phyloP scores from a whole-genome alignment of 2,888 invertebrate species.

The Pasiphila rectangulata region DNA sequence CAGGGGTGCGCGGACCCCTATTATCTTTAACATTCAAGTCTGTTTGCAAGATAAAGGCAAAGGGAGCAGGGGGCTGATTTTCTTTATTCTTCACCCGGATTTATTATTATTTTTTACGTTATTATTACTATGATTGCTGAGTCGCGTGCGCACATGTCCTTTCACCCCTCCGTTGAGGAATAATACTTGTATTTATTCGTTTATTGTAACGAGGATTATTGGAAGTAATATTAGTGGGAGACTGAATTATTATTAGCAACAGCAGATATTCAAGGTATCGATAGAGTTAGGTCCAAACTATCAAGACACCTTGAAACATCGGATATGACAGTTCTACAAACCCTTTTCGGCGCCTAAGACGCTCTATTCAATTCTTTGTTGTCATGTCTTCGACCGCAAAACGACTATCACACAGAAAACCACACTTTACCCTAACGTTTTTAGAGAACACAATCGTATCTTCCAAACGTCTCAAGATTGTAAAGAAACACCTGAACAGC shows the following conservation, averaged over 20 bases:
- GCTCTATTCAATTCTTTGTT: constrained; percentile 16
- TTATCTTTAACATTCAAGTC: constrained; percentile 80
- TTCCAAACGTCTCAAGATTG: constrained; percentile 20
- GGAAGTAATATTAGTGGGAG: constrained; percentile 65
- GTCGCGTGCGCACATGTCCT: constrained; percentile 78
- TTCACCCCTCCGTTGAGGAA: constrained; percentile 63
- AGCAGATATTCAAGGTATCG: too few relatives aligned
- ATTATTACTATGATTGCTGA: constrained; percentile 77
- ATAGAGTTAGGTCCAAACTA: neutral
- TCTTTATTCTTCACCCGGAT: constrained; percentile 80
- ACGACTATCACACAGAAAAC: neutral
- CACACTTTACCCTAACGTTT: neutral
- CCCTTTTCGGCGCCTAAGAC: constrained; percentile 10
- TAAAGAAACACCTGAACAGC: constrained; percentile 53
- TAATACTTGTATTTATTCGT: constrained; percentile 66
- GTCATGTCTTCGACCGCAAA: constrained; percentile 8
- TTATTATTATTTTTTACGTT: constrained; percentile 81
- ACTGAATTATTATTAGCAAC: constrained; percentile 20
- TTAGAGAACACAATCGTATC: constrained; percentile 15
- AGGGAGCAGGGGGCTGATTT: constrained; percentile 76
- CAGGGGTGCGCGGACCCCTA: constrained; percentile 63
- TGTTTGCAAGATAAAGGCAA: constrained; percentile 80
- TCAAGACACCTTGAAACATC: neutral
- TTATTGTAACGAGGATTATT: constrained; percentile 69
- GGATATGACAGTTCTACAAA: neutral